phyloP scores from a whole-genome alignment of 2,888 invertebrate species.

The Pheosia tremula region DNA sequence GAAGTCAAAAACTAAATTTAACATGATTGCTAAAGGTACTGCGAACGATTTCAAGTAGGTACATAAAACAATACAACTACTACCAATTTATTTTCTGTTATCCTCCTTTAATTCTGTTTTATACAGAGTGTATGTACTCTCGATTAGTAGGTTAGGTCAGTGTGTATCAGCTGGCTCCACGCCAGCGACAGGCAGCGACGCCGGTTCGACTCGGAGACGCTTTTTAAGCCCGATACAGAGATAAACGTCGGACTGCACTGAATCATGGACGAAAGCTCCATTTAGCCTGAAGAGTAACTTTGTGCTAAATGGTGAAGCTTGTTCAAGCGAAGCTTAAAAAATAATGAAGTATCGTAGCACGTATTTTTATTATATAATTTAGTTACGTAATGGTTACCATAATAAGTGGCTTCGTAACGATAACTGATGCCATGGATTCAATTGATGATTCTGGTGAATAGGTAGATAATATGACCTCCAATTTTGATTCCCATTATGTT shows the following conservation, averaged over 20 bases:
- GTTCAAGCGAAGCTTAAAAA: slow-evolving; percentile 17
- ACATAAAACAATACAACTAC: no score
- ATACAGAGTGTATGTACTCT: background rate
- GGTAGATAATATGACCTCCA: no score
- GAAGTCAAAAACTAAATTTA: no score
- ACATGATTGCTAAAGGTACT: no score
- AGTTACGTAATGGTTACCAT: background rate
- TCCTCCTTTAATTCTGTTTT: background rate
- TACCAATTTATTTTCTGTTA: background rate
- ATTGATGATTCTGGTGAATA: no score
- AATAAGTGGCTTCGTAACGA: no score
- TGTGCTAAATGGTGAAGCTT: slow-evolving; percentile 31
- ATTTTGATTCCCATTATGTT: no score
- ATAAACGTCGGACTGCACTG: slow-evolving; percentile 50
- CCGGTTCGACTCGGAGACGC: slow-evolving; percentile 50
- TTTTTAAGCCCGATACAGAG: slow-evolving; percentile 49
- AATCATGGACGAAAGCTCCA: slow-evolving; percentile 42
- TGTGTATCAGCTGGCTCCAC: slow-evolving; percentile 50
- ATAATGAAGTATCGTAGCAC: slow-evolving; percentile 21
- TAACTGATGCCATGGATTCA: no score
- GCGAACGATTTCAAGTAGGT: no score
- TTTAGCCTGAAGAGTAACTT: slow-evolving; percentile 40
- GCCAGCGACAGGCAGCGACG: slow-evolving; percentile 43
- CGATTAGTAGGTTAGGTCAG: slow-evolving; percentile 37
- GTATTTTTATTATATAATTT: slow-evolving; percentile 2